A percentile compares a stretch with the other conserved stretches of the same genome.
phyloP scores from a whole-genome alignment of 2,113 vertebrate species.

The Naja naja region DNA sequence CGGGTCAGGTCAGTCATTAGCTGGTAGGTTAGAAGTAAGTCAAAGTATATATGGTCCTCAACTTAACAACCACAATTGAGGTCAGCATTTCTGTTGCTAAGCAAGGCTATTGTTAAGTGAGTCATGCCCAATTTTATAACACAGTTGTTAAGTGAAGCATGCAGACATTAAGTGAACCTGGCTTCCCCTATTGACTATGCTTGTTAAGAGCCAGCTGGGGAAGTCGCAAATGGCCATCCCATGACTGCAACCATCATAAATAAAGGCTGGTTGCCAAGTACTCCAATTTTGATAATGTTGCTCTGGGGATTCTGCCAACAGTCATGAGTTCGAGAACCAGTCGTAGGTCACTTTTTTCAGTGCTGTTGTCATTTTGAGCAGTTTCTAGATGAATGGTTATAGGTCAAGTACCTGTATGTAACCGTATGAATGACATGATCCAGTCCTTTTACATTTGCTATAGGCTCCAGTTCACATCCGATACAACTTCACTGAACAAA shows the following conservation, averaged over 20 bases:
- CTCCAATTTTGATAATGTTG: not conserved
- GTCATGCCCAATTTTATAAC: no score
- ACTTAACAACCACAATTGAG: not conserved
- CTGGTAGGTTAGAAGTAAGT: not conserved
- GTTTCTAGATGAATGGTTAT: not conserved
- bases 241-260: not conserved
- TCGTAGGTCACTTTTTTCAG: not conserved
- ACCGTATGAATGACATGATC: not conserved
- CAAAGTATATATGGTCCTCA: not conserved
- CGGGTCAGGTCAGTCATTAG: not conserved
- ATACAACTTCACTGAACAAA: slow-evolving; percentile 65
- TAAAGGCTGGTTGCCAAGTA: not conserved
- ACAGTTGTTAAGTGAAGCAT: not conserved
- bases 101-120: not conserved
- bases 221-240: not conserved
- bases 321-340: no score
- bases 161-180: not conserved
- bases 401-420: not conserved
- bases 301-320: no score
- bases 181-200: not conserved
- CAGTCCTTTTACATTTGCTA: not conserved
- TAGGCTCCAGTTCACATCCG: slow-evolving; percentile 68
- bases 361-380: not conserved
- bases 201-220: not conserved
- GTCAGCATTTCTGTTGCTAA: not conserved